Conservation (phyloP, 1,140 invertebrate species). For the Lordiphosa mommai region DNA sequence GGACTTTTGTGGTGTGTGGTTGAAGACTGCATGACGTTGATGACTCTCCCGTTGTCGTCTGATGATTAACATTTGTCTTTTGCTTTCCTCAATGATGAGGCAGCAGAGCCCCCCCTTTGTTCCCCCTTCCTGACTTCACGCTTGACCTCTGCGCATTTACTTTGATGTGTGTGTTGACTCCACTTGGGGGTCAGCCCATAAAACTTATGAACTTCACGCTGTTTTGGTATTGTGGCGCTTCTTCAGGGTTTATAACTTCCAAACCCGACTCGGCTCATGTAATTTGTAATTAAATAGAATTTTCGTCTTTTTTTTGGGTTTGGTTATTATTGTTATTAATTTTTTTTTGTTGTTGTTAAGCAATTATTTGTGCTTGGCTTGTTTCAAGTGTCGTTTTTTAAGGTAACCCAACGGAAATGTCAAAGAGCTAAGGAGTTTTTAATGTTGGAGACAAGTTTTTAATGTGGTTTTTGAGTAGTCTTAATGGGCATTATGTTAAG, state of each 20-base stretch:
- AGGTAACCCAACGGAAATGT: conserved; percentile 47
- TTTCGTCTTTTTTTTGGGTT: conserved; percentile 39
- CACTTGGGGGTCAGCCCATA: conserved; percentile 51
- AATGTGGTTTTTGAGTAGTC: conserved; percentile 13
- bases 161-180: conserved; percentile 69
- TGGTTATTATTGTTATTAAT: conserved; percentile 30
- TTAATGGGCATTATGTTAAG: too few relatives aligned
- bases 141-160: conserved; percentile 67
- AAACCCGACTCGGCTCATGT: conserved; percentile 26
- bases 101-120: conserved; percentile 20
- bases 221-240: conserved; percentile 46
- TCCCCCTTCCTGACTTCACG: conserved; percentile 63
- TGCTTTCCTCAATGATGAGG: conserved; percentile 38
- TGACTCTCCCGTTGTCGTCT: conserved; percentile 15
- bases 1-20: conserved; percentile 27
- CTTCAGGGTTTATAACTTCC: conserved; percentile 17
- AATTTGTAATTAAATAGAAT: conserved; percentile 74
- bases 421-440: conserved; percentile 39
- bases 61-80: conserved; percentile 60
- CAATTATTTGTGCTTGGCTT: conserved; percentile 56
- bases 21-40: conserved; percentile 32
- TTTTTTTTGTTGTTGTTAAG: neutral
- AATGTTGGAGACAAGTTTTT: conserved; percentile 37
- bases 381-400: conserved; percentile 54
- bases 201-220: conserved; percentile 51